These are phyloP conservation scores for Atopsyche davidsoni DNA, from an alignment of 1,140 invertebrate genomes.

Conservation along the genomic window DNA sequence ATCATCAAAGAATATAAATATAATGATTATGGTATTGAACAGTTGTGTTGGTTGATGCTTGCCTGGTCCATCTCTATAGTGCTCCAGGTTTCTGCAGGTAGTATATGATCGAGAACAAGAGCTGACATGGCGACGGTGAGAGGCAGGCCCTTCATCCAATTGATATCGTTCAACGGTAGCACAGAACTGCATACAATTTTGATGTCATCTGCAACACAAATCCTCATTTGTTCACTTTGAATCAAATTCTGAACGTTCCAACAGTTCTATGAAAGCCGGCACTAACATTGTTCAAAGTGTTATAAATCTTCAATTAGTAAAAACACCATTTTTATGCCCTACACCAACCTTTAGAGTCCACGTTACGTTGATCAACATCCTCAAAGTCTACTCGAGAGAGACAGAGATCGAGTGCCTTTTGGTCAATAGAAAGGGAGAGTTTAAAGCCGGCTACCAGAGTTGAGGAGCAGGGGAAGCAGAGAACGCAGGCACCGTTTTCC, in stretches of 20 bases:
- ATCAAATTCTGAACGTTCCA: neutral
- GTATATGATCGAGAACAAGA: neutral
- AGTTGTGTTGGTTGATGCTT: too few species aligned
- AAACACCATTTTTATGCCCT: neutral
- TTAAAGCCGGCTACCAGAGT: neutral
- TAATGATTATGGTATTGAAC: too few species aligned
- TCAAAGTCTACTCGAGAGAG: conserved; percentile 2
- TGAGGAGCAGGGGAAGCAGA: neutral
- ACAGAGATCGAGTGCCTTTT: conserved; percentile 5
- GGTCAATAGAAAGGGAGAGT: conserved; percentile 6
- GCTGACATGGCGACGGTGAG: conserved; percentile 5
- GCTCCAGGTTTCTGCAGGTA: neutral
- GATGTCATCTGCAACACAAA: conserved; percentile 7
- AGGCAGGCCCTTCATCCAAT: conserved; percentile 6
- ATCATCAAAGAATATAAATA: too few species aligned
- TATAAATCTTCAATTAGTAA: neutral
- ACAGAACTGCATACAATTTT: neutral
- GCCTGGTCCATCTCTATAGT: conserved; percentile 7
- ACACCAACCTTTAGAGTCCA: neutral
- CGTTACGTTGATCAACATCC: neutral
- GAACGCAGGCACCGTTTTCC: neutral
- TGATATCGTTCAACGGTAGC: neutral
- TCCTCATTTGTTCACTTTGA: neutral
- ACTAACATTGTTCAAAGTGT: neutral
- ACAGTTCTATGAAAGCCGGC: neutral